phyloP scores from a whole-genome alignment of 2,113 vertebrate species.

The Cephalopterus ornatus region DNA sequence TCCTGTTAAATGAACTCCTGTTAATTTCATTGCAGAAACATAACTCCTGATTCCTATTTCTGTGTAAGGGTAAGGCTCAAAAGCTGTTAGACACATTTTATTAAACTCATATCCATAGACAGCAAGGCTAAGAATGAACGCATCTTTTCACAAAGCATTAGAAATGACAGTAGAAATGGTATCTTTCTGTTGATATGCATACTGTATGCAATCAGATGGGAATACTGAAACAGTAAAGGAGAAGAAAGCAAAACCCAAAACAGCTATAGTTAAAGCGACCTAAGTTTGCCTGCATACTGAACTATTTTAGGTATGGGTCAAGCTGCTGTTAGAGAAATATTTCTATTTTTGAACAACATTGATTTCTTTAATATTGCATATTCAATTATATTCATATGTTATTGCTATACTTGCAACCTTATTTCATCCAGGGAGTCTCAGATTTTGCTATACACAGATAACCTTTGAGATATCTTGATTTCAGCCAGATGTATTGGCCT shows the following conservation, averaged over 20 bases:
- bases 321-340: not conserved
- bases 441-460: not conserved
- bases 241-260: not conserved
- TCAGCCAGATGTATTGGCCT: not conserved
- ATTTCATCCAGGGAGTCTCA: not conserved
- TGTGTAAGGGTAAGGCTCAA: not conserved
- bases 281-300: not conserved
- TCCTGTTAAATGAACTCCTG: not conserved
- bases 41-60: not conserved
- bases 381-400: not conserved
- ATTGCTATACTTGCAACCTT: not conserved
- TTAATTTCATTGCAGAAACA: not conserved
- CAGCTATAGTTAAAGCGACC: not conserved
- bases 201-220: not conserved
- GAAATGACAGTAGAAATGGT: not conserved
- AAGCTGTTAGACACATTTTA: not conserved
- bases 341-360: not conserved
- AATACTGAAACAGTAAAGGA: not conserved
- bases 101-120: not conserved
- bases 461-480: not conserved
- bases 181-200: not conserved
- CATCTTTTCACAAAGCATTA: not conserved
- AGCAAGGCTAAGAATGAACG: not conserved
- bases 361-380: not conserved
- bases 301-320: not conserved